Base-by-base conservation (phyloP, 2,888 invertebrate genomes). In the Lumbricus terrestris region DNA sequence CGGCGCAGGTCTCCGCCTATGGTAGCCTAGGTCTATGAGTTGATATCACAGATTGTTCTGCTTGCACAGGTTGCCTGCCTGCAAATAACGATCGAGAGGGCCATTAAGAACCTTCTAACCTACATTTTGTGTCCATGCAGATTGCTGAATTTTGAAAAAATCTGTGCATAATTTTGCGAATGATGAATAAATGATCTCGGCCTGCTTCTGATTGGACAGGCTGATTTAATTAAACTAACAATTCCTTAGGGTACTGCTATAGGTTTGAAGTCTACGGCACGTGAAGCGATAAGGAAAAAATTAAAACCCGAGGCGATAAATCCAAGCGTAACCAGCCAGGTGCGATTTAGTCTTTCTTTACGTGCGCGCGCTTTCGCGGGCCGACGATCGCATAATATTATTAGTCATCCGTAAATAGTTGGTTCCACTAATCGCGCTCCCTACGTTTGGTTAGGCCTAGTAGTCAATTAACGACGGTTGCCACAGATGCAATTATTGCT, bases 391-490 rank as follows among this genome's bases (percentile, higher is more conserved):
- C 69, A 40, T 40, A n/a, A 40, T 40, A 40, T 3, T 11, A 69
- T 69, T 3, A 69, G 29, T 29, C 69, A n/a, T 15, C 69, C 29
- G n/a, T 8, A 29, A 8, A 13, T 16, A 69, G 69, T 69, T 13
- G 69, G 69, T 69, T 69, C 69, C 69, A 69, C 69, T 69, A 69
- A 69, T 69, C 69, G 69, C 2, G 69, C 29, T 69, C n/a, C n/a
- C 69, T n/a, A 1, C 8, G n/a, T 69, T 69, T 69, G 69, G 69
- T 69, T 69, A n/a, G n/a, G n/a, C n/a, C n/a, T n/a, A 69, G 69
- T 69, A 69, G 69, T n/a, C 69, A 69, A 69, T 69, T 69, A 69
- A 69, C 69, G 69, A n/a, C 69, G 69, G n/a, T 69, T 69, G 69
- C n/a, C 29, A 13, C 69, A 29, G 69, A 8, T 69, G 54, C 23